These are phyloP conservation scores for Helogale parvula DNA, from an alignment of 2,113 vertebrate species.

Conservation along the genomic window DNA sequence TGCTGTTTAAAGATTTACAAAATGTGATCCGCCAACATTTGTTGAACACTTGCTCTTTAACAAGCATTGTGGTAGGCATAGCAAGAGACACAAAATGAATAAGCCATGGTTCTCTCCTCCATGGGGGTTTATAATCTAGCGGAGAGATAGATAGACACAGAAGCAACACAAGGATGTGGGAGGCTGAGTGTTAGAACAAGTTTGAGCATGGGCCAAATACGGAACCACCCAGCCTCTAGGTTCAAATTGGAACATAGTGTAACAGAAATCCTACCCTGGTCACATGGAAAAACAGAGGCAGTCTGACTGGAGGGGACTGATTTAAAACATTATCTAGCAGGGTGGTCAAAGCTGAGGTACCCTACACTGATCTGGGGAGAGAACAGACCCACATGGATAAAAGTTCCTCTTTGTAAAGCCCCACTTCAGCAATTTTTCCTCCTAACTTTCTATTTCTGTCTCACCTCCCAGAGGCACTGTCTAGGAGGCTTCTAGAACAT, in stretches of 20 bases:
- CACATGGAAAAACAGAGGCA: slow-evolving; percentile 50
- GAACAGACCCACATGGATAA: slow-evolving; percentile 29
- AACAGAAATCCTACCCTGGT: slow-evolving; percentile 40
- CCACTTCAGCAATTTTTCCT: slow-evolving; percentile 1
- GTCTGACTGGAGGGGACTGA: neutral
- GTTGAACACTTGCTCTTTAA: slow-evolving; percentile 63
- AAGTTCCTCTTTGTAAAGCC: slow-evolving; percentile 15
- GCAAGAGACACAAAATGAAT: neutral
- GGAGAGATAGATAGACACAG: slow-evolving; percentile 26
- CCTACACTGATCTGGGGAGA: slow-evolving; percentile 15
- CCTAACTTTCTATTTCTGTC: slow-evolving; percentile 32
- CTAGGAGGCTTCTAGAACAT: slow-evolving; percentile 18
- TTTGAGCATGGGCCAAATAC: slow-evolving; percentile 21
- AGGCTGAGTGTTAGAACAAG: neutral
- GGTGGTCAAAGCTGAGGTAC: slow-evolving; percentile 57
- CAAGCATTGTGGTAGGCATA: slow-evolving; percentile 61
- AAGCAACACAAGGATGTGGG: slow-evolving; percentile 8
- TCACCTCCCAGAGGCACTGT: slow-evolving; percentile 1
- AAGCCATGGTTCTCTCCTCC: neutral
- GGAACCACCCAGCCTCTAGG: slow-evolving; percentile 60
- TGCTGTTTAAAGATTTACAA: slow-evolving; percentile 46
- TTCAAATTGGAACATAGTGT: slow-evolving; percentile 54
- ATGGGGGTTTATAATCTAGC: neutral
- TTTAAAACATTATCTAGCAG: slow-evolving; percentile 64
- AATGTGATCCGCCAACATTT: slow-evolving; percentile 60